Base-by-base conservation (phyloP, 2,888 invertebrate genomes). In the Anthoptus insignis region DNA sequence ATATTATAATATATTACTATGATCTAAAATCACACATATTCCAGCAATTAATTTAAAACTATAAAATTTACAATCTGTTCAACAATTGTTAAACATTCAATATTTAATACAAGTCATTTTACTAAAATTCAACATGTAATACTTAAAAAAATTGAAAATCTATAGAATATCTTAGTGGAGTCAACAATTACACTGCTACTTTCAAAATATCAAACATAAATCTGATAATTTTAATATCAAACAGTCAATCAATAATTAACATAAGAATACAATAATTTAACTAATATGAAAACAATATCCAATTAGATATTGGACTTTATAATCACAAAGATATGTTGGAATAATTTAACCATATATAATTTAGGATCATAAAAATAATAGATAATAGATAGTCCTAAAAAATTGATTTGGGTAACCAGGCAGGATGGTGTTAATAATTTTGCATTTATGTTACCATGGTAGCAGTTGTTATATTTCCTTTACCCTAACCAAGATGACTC, bases 1-100 rank as follows among this genome's bases (percentile, higher is more conserved):
- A 67, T 32, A 60, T 60, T 66, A 61, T 19, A 57, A 54, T 61
- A 63, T 64, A 67, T 42, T 65, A 57, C 49, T 22, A 64, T 57
- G 50, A 59, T 59, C 49, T 61, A 61, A 52, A 54, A 61, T 54
- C 61, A 61, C 61, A 61, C 54, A 53, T 61, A 21, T 27, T 45
- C 34, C 54, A 45, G 53, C 45, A 45, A 61, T 53, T 42, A 61
- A 61, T 61, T 54, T 54, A n/a, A 54, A 57, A 58, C 58, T 47
- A 61, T 60, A 61, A 61, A 53, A 54, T 61, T 53, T 16, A 49
- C 37, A 49, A 54, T 47, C 54, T 61, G 61, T 47, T 61, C 47
- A 61, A 61, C 61, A 61, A 47, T 54, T 19, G 47, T 47, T 56
- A 59, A 47, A 16, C 47, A 59, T 49, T 37, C 16, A 58, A 39